A percentile compares a stretch with the other conserved stretches of the same genome.
Conservation (phyloP, 2,888 invertebrate species). For the Drosophila prolongata region DNA sequence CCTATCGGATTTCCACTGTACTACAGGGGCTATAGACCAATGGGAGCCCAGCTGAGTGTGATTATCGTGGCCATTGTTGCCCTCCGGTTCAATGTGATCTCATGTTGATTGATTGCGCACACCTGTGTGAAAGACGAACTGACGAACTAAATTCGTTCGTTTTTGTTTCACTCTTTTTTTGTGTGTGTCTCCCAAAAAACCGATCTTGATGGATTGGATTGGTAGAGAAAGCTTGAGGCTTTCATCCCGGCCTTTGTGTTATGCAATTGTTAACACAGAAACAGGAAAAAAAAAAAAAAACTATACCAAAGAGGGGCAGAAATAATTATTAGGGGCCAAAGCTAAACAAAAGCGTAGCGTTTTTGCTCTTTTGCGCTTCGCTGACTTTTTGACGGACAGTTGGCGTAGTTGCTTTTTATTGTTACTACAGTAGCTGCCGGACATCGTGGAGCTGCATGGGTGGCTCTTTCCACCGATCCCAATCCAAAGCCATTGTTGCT, state of each 20-base stretch:
- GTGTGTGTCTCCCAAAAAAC: slow-evolving; percentile 32
- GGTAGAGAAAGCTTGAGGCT: slow-evolving; percentile 34
- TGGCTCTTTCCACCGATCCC: slow-evolving; percentile 31
- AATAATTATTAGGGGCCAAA: slow-evolving; percentile 58
- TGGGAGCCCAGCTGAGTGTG: slow-evolving; percentile 36
- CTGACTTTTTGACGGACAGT: slow-evolving; percentile 68
- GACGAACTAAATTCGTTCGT: slow-evolving; percentile 39
- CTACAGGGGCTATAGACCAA: slow-evolving; percentile 1
- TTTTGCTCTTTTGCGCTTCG: slow-evolving; percentile 60
- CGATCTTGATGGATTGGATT: slow-evolving; percentile 39
- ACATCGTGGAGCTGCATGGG: slow-evolving; percentile 69
- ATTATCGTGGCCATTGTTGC: slow-evolving; percentile 74
- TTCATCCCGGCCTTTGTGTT: slow-evolving; percentile 41
- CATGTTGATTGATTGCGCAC: slow-evolving; percentile 79
- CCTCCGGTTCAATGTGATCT: slow-evolving; percentile 75
- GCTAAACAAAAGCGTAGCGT: slow-evolving; percentile 46
- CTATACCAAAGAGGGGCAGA: slow-evolving; percentile 9
- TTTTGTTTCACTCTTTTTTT: slow-evolving; percentile 17
- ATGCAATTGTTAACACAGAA: slow-evolving; percentile 32
- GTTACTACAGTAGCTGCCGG: slow-evolving; percentile 46
- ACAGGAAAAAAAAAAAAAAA: not conserved
- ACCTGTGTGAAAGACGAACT: slow-evolving; percentile 64
- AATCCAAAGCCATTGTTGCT: slow-evolving; percentile 37
- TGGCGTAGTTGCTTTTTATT: slow-evolving; percentile 25
- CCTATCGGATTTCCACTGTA: slow-evolving; percentile 5